These are phyloP conservation scores for Phyllostomus hastatus DNA, from an alignment of 2,113 vertebrate genomes.

Conservation along the genomic window DNA sequence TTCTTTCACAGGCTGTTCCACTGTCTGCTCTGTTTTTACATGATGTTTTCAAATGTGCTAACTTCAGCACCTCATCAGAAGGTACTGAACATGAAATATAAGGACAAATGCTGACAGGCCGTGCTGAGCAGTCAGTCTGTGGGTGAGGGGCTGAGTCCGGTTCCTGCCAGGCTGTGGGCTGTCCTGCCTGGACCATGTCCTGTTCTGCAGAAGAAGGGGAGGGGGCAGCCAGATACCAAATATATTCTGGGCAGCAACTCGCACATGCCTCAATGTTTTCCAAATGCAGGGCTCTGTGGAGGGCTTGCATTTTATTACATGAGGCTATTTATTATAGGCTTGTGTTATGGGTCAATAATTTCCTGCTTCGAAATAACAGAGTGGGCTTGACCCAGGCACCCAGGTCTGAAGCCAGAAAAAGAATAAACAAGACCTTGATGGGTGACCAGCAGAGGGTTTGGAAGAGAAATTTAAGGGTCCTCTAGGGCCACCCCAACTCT, in stretches of 20 bases:
- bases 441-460: not conserved
- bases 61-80: not conserved
- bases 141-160: not conserved
- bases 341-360: slow-evolving; percentile 67
- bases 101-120: not conserved
- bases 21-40: not conserved
- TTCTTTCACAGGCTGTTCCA: not conserved
- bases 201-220: not conserved
- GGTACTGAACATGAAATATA: not conserved
- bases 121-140: not conserved
- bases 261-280: slow-evolving; percentile 52
- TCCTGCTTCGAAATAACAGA: slow-evolving; percentile 70
- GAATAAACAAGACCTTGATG: not conserved
- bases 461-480: not conserved
- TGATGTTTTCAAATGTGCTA: not conserved
- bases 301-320: slow-evolving; percentile 37
- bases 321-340: slow-evolving; percentile 63
- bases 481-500: not conserved
- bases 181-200: not conserved
- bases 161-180: not conserved
- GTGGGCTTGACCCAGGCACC: slow-evolving; percentile 49
- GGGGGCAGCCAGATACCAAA: slow-evolving; percentile 24
- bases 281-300: slow-evolving; percentile 12
- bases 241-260: slow-evolving; percentile 39
- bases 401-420: slow-evolving; percentile 52